These are phyloP conservation scores for Anarsia innoxiella DNA, from an alignment of 2,888 invertebrate genomes.

Conservation along the genomic window DNA sequence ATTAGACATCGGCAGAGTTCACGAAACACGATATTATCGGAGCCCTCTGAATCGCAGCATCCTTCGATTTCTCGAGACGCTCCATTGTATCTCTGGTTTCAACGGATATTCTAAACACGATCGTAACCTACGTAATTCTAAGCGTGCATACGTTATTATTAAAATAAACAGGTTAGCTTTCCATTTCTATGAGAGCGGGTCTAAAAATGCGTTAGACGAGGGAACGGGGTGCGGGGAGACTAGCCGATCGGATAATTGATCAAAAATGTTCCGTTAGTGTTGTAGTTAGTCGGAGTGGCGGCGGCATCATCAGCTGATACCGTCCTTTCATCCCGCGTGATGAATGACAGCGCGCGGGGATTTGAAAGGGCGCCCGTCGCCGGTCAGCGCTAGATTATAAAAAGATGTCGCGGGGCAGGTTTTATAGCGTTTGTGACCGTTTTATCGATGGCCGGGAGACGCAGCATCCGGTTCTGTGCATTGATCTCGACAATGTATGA, in stretches of 20 bases:
- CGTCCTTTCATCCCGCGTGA: conserved; percentile 58
- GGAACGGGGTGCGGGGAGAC: conserved; percentile 28
- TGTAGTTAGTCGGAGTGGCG: conserved; percentile 22
- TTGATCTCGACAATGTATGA: conserved; percentile 63
- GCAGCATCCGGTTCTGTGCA: conserved; percentile 72
- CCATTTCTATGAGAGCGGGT: conserved; percentile 54
- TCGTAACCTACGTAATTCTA: conserved; percentile 28
- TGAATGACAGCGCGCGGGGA: conserved; percentile 49
- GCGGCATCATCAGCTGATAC: conserved; percentile 55
- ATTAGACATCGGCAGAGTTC: conserved; percentile 67
- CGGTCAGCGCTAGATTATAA: conserved; percentile 57
- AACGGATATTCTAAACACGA: conserved; percentile 32
- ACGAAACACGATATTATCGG: conserved; percentile 68
- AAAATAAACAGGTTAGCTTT: conserved; percentile 65
- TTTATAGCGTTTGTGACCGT: conserved; percentile 59
- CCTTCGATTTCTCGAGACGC: conserved; percentile 41
- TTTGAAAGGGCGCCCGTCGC: conserved; percentile 51
- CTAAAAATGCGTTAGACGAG: conserved; percentile 46
- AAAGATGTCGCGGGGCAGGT: conserved; percentile 56
- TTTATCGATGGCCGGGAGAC: conserved; percentile 56
- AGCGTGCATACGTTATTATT: conserved; percentile 36
- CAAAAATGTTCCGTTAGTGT: conserved; percentile 56
- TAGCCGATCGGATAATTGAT: conserved; percentile 57
- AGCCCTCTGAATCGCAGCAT: conserved; percentile 44
- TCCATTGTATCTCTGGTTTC: conserved; percentile 38